These are phyloP conservation scores for Troides oblongomaculatus DNA, from an alignment of 2,888 invertebrate species.

Conservation along the genomic window DNA sequence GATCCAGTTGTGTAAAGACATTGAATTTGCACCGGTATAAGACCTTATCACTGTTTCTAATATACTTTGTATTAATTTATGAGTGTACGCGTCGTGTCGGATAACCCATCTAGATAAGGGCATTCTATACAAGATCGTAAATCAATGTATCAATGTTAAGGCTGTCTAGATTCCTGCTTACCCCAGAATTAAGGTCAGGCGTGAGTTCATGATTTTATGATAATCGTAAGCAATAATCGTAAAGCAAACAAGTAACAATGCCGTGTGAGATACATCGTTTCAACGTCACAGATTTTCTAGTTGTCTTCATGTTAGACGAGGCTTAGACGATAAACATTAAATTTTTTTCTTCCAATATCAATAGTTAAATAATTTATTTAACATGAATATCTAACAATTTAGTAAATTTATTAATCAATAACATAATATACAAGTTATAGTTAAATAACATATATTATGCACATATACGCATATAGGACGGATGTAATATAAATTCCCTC, in stretches of 20 bases:
- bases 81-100: constrained; percentile 18
- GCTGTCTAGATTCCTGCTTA: constrained; percentile 27
- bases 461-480: no score
- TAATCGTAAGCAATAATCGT: constrained; percentile 26
- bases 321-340: no score
- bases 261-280: constrained; percentile 10
- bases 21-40: constrained; percentile 4
- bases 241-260: constrained; percentile 23
- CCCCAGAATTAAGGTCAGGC: constrained; percentile 30
- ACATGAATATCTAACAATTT: no score
- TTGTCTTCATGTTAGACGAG: not conserved
- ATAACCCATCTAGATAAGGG: constrained; percentile 26
- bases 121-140: constrained; percentile 23
- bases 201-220: constrained; percentile 30
- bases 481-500: no score
- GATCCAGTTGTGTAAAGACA: constrained; percentile 2
- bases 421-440: no score
- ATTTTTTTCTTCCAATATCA: no score
- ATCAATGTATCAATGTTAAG: constrained; percentile 29
- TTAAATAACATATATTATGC: no score
- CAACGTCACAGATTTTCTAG: not conserved
- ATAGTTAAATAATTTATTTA: no score
- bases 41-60: constrained; percentile 25
- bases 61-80: constrained; percentile 21
- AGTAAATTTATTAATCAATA: no score